phyloP scores from a whole-genome alignment of 2,888 invertebrate genomes.

The Heliconius erato region DNA sequence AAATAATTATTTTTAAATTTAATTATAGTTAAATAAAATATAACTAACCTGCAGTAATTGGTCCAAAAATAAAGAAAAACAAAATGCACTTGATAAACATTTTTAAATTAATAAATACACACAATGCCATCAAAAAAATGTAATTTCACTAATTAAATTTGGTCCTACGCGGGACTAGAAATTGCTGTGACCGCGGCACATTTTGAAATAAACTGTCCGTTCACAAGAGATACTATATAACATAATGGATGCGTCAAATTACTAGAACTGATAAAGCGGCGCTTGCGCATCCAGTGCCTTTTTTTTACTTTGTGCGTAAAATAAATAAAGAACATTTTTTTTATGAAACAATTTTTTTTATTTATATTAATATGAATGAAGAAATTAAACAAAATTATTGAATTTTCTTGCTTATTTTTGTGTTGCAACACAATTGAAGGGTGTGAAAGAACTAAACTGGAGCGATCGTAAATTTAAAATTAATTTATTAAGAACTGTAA shows the following conservation, averaged over 20 bases:
- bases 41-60: conserved; percentile 65
- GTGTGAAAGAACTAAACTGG: too few species aligned
- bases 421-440: too few species aligned
- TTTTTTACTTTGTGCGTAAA: neutral
- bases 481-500: too few species aligned
- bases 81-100: conserved; percentile 71
- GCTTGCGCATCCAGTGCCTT: neutral
- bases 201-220: conserved; percentile 53
- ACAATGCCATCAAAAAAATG: conserved; percentile 55
- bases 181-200: conserved; percentile 50
- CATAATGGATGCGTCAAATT: conserved; percentile 44
- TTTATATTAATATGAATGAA: neutral
- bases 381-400: neutral
- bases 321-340: neutral
- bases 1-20: neutral
- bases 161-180: conserved; percentile 51
- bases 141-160: conserved; percentile 39
- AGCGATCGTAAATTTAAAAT: too few species aligned
- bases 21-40: conserved; percentile 30
- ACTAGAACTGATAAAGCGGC: conserved; percentile 20
- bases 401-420: too few species aligned
- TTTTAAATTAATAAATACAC: conserved; percentile 56
- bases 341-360: neutral
- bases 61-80: conserved; percentile 62
- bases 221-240: conserved; percentile 24